Percentiles rank a stretch among this genome's conserved stretches.
Conservation (phyloP, 2,888 invertebrate genomes). For the Epistrophe grossulariae region DNA sequence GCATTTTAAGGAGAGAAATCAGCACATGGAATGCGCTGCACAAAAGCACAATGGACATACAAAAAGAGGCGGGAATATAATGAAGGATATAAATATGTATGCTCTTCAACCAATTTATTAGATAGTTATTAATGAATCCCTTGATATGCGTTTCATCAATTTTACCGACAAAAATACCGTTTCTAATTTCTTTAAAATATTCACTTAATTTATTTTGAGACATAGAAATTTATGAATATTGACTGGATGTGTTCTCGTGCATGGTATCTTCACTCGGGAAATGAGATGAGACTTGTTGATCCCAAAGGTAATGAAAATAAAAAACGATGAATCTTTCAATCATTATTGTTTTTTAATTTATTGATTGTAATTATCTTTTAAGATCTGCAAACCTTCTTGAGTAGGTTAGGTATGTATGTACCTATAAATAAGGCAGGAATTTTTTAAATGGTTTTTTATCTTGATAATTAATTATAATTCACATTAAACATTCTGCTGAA, state of each 20-base stretch:
- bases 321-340: neutral
- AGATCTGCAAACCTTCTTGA: neutral
- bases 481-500: neutral
- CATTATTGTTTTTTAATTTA: neutral
- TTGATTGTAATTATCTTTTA: neutral
- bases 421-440: neutral
- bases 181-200: slow-evolving; percentile 25
- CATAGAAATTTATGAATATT: neutral
- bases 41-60: neutral
- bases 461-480: neutral
- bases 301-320: neutral
- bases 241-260: neutral
- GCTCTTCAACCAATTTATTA: slow-evolving; percentile 3
- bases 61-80: slow-evolving; percentile 18
- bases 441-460: neutral
- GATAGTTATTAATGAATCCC: slow-evolving; percentile 13
- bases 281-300: neutral
- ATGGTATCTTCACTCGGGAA: neutral
- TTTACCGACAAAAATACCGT: slow-evolving; percentile 30
- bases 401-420: no score
- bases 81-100: neutral
- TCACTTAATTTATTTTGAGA: slow-evolving; percentile 1
- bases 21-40: slow-evolving; percentile 4
- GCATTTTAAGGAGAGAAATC: slow-evolving; percentile 17
- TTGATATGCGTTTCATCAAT: slow-evolving; percentile 22